Base-by-base conservation (phyloP, 1,140 invertebrate species). In the Orussus abietinus region DNA sequence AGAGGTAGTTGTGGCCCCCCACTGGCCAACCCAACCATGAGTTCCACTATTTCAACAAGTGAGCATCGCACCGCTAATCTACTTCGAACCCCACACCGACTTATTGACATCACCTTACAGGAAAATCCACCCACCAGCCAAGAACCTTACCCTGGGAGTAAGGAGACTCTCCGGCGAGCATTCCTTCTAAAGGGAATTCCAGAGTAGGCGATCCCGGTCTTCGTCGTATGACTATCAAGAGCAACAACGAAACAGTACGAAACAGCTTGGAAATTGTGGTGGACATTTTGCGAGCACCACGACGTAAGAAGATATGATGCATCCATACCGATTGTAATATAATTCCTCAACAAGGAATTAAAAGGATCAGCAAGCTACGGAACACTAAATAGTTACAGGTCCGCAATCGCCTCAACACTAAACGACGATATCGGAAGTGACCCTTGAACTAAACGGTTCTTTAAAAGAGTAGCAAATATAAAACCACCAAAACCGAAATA, bases 31-130 rank as follows among this genome's bases (percentile, higher is more conserved):
- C 17, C 37, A 46, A 22, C 20, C 30, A n/a, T 39, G 38, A 31
- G 17, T 28, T n/a, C 43, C 37, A 1, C 5, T 36, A 21, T 41
- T 21, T 14, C 30, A 3, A 20, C 5, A 10, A 15, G 10, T 46
- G 18, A 21, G 22, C 13, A 25, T 36, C 9, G 13, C 3, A 34
- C 20, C 13, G 4, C 15, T 35, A 1, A 26, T 54, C 53, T 29
- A 14, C 15, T 5, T 33, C 4, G 13, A 14, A 30, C 19, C 57
- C 37, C 39, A 44, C 42, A 0, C 40, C 21, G 14, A 54, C 12
- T 39, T 64, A 9, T 46, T 57, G 26, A 9, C 42, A 13, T 61
- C 45, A 29, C 12, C 35, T 34, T 47, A 39, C 44, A 50, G 59
- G 57, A 28, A 50, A 19, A 33, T 34, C 38, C 31, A 49, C 54